phyloP scores from a whole-genome alignment of 2,888 invertebrate species.

The Apamea anceps region DNA sequence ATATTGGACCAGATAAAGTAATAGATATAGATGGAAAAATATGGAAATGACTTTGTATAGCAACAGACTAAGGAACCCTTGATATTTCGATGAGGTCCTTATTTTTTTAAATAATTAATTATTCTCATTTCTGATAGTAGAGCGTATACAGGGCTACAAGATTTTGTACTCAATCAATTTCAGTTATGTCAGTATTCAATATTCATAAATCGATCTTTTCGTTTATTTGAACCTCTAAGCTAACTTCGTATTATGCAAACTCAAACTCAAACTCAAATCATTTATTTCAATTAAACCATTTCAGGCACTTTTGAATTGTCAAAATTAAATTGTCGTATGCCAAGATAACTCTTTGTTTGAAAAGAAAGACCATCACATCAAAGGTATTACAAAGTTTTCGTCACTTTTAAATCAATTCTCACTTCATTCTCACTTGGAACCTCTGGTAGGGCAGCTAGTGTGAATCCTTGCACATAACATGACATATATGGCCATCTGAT shows the following conservation, averaged over 20 bases:
- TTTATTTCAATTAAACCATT: too few relatives aligned
- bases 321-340: too few relatives aligned
- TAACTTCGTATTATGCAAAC: not conserved
- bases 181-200: not conserved
- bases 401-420: conserved; percentile 26
- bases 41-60: too few relatives aligned
- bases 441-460: conserved; percentile 46
- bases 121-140: too few relatives aligned
- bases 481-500: conserved; percentile 63
- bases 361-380: not conserved
- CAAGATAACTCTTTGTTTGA: not conserved
- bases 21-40: too few relatives aligned
- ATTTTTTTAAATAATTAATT: too few relatives aligned
- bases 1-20: too few relatives aligned
- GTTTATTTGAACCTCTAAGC: not conserved
- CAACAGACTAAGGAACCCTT: too few relatives aligned
- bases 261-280: too few relatives aligned
- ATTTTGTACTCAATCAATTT: not conserved
- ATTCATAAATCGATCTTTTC: too few relatives aligned
- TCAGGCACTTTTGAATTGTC: too few relatives aligned
- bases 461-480: conserved; percentile 60
- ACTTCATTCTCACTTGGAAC: conserved; percentile 13
- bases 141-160: not conserved
- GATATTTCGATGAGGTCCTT: too few relatives aligned
- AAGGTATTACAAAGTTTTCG: not conserved